Evolutionary conservation across 2,888 invertebrate genomes (phyloP), one percentile per base, ranked within the genome.

Genomic region (Flabesymbios commensalis): DNA sequence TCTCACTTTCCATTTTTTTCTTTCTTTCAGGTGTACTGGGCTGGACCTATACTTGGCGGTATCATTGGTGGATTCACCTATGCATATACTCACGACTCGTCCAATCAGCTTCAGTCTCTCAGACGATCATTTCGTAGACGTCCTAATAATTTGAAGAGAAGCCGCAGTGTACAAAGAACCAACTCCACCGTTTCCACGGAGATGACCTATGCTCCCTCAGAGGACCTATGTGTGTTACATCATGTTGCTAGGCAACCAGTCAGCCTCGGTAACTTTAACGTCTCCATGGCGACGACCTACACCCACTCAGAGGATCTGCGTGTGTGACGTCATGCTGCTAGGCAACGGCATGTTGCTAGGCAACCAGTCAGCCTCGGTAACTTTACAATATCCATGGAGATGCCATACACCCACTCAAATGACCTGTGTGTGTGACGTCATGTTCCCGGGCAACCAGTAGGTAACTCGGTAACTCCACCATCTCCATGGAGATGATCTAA

Each of bases 61-160:
- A 77, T 82, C 43, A 71, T 82, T 28, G 81, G 79, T 2, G 82
- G 80, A 2, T 78, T 83, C 57, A 82, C 82, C 0, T 81, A 80
- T 69, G 83, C 82, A 61, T 83, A 82, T 69, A 81, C 78, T n/a
- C 76, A 75, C 43, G 74, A 75, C 49, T 71, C 72, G 3, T 72
- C 72, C 24, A 70, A 72, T 39, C 69, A 74, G 48, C 65, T 74
- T 39, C 74, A 75, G 52, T 57, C 71, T 53, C 70, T 75, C 41
- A 65, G 68, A 56, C 61, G 72, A 26, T 74, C 74, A 1, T 74
- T 73, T 36, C 71, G 73, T 7, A 71, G 72, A 57, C 71, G 72
- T 57, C 49, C 54, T 14, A 45, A 53, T 1, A 39, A 17, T 39
- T 31, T 67, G n/a, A 69, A 72, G 49, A 55, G 67, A 28, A 67